Percentiles rank a stretch among this genome's conserved stretches.
Conservation (phyloP, 2,113 vertebrate species). For the Lates calcarifer region DNA sequence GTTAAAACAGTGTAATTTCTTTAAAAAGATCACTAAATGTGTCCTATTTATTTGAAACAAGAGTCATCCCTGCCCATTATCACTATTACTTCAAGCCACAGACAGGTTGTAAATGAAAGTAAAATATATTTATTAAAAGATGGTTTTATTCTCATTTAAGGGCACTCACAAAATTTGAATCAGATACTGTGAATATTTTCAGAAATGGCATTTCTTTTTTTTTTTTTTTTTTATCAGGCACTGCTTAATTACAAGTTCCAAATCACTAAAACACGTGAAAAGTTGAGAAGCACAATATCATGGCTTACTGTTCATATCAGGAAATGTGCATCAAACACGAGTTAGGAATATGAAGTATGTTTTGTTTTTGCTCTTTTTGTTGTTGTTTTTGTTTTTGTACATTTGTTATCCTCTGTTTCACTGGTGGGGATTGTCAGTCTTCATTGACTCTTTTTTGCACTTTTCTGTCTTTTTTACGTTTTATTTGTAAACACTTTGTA, state of each 20-base stretch:
- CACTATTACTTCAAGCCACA: conserved; percentile 43
- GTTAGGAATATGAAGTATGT: conserved; percentile 82
- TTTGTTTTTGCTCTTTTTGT: conserved; percentile 19
- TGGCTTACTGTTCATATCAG: conserved; percentile 60
- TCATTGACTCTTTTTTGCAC: conserved; percentile 83
- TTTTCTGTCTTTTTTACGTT: conserved; percentile 79
- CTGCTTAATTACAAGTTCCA: conserved; percentile 66
- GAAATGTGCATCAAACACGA: conserved; percentile 68
- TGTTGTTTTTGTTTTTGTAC: conserved; percentile 65
- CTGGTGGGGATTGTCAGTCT: conserved; percentile 78
- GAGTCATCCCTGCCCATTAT: conserved; percentile 27
- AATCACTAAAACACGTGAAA: conserved; percentile 43
- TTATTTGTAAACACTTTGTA: conserved; percentile 86
- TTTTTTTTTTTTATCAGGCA: conserved; percentile 55
- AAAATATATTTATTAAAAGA: conserved; percentile 81
- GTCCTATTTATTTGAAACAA: conserved; percentile 70
- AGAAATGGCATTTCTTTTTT: conserved; percentile 36
- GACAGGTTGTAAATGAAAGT: conserved; percentile 71
- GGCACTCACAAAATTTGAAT: conserved; percentile 68
- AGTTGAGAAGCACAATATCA: conserved; percentile 60
- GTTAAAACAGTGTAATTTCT: conserved; percentile 6
- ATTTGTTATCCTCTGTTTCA: conserved; percentile 73
- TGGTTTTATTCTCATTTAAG: conserved; percentile 50
- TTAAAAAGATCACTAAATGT: conserved; percentile 26
- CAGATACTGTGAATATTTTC: conserved; percentile 82